These are phyloP conservation scores for Mylabris phalerata DNA, from an alignment of 1,140 invertebrate species.

Conservation along the genomic window DNA sequence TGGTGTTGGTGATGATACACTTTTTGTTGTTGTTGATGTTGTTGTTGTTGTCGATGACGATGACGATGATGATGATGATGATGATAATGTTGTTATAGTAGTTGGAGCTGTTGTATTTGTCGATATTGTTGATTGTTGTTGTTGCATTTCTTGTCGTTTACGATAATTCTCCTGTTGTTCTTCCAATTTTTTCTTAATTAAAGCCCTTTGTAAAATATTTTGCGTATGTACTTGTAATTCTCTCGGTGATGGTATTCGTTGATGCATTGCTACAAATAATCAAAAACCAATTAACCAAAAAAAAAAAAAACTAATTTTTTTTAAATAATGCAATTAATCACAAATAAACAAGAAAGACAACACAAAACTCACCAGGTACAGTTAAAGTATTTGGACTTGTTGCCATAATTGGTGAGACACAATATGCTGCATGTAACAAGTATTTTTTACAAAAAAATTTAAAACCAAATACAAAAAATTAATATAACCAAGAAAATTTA, in stretches of 20 bases:
- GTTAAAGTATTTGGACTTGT: slow-evolving; percentile 56
- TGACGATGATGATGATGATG: slow-evolving; percentile 54
- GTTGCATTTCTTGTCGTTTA: slow-evolving; percentile 64
- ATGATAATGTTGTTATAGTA: slow-evolving; percentile 34
- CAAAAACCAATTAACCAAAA: background rate
- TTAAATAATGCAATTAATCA: background rate
- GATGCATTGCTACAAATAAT: slow-evolving; percentile 48
- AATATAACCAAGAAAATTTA: background rate
- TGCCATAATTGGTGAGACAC: slow-evolving; percentile 58
- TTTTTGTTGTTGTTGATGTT: slow-evolving; percentile 31
- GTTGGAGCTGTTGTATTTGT: slow-evolving; percentile 21
- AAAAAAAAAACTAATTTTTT: too few relatives aligned
- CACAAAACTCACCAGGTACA: slow-evolving; percentile 43
- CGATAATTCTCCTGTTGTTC: slow-evolving; percentile 76
- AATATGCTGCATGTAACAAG: slow-evolving; percentile 55
- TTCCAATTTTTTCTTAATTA: slow-evolving; percentile 80
- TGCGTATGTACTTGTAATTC: slow-evolving; percentile 77
- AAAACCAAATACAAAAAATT: background rate
- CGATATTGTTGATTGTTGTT: slow-evolving; percentile 29
- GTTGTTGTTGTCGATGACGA: slow-evolving; percentile 33
- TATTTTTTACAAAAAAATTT: background rate
- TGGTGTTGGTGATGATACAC: slow-evolving; percentile 53
- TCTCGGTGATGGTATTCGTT: slow-evolving; percentile 71
- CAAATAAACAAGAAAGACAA: background rate
- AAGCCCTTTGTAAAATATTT: slow-evolving; percentile 71